Base-by-base conservation (phyloP, 1,140 invertebrate genomes). In the Capitella teleta region DNA sequence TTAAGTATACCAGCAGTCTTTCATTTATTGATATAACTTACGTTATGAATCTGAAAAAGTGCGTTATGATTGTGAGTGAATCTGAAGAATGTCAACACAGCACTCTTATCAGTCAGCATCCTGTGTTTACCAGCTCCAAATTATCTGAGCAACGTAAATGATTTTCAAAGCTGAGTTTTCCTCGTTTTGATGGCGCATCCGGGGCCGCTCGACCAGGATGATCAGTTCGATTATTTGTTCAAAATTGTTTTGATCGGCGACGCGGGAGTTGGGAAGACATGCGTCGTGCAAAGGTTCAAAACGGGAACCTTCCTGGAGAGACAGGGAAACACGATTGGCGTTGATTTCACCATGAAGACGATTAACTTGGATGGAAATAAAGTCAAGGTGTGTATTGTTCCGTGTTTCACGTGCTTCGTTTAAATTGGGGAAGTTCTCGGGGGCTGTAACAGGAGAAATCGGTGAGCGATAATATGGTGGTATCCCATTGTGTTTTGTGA, bases 271-370 rank as follows among this genome's bases (percentile, higher is more conserved):
- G 70, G 70, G 18, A 72, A 72, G 57, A 71, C 70, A 1, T 72
- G 70, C 51, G 62, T 72, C 5, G 85, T 93, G 37, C 87, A 93
- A 70, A 79, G 89, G 52, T 89, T 95, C 70, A 90, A 89, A 70
- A 87, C 87, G 48, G 90, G 90, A 52, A 90, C 85, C 53, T 95
- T 88, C 66, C 82, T 91, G 50, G 89, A 94, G 74, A 80, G 83
- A 59, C 89, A 94, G 71, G 87, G 87, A 19, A 92, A 86, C 64
- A 94, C 91, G 23, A 94, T 95, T 61, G 90, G 90, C 43, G 90
- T 95, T 24, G 91, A 95, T 75, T 95, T 94, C 74, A 92, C 87
- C 50, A 94, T 94, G 88, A 94, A 94, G 80, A 93, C 88, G 21
- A 78, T 95, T 6, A 77, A 85, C 48, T 81, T 95, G 41, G 89